Evolutionary conservation across 1,140 invertebrate species (phyloP).

Genomic region (Rhagoletis pomonella): DNA sequence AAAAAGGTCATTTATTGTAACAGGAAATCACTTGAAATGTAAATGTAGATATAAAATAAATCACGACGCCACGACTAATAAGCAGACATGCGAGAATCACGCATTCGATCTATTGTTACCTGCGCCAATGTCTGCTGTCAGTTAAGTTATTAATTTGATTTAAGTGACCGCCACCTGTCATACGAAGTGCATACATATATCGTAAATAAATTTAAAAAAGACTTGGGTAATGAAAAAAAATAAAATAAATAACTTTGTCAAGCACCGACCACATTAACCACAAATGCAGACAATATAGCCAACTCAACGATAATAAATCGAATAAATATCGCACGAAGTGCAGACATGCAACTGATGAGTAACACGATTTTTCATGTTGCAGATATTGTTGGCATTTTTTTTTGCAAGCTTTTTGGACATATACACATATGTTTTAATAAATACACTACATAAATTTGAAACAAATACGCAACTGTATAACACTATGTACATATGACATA

Average conservation of each 20-base stretch:
- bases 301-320: slow-evolving; percentile 5
- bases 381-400: not conserved
- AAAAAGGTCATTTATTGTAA: too few relatives aligned
- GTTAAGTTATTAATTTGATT: slow-evolving; percentile 51
- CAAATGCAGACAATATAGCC: slow-evolving; percentile 1
- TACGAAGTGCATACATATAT: not conserved
- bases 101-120: not conserved
- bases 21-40: slow-evolving; percentile 14
- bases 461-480: not conserved
- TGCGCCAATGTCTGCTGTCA: slow-evolving; percentile 32
- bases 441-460: slow-evolving; percentile 7
- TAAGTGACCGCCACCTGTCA: not conserved
- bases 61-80: not conserved
- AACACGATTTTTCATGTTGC: slow-evolving; percentile 35
- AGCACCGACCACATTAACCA: slow-evolving; percentile 34
- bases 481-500: too few relatives aligned
- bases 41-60: not conserved
- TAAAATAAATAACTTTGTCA: slow-evolving; percentile 2
- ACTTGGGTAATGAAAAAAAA: not conserved
- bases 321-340: slow-evolving; percentile 13
- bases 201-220: not conserved
- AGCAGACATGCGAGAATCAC: not conserved
- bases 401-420: not conserved
- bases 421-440: not conserved
- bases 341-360: slow-evolving; percentile 33